These are phyloP conservation scores for Dascillus cervinus DNA, from an alignment of 2,888 invertebrate species.

Conservation along the genomic window DNA sequence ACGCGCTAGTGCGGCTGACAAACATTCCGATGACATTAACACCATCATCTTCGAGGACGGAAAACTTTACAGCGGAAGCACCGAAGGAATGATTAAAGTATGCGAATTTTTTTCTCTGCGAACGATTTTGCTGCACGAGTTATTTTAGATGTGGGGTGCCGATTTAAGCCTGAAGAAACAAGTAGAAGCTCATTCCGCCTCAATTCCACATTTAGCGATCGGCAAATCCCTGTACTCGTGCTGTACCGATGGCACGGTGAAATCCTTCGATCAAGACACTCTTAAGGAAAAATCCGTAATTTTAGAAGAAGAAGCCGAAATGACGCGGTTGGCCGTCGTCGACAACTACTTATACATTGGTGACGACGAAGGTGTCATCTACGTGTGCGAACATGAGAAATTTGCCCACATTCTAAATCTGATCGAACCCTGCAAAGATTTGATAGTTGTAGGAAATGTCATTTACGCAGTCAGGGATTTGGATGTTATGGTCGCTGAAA, in stretches of 20 bases:
- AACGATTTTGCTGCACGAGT: no score
- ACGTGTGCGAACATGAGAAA: no score
- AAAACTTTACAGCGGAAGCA: conserved; percentile 44
- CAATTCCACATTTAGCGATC: conserved; percentile 52
- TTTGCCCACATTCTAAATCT: conserved; percentile 48
- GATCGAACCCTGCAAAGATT: conserved; percentile 57
- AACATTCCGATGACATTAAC: conserved; percentile 43
- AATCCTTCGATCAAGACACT: neutral
- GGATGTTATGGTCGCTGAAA: conserved; percentile 54
- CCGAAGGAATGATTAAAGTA: conserved; percentile 49
- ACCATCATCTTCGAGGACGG: conserved; percentile 38
- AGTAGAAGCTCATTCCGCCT: conserved; percentile 52
- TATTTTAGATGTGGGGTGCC: conserved; percentile 36
- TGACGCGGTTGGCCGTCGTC: conserved; percentile 37
- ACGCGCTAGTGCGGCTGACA: conserved; percentile 36
- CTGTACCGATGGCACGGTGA: conserved; percentile 59
- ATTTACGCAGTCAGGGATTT: conserved; percentile 56
- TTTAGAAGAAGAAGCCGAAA: conserved; percentile 39
- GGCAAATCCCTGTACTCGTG: conserved; percentile 50
- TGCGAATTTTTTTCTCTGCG: no score
- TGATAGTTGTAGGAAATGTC: conserved; percentile 46
- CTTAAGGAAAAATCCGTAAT: neutral
- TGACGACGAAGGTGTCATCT: conserved; percentile 57
- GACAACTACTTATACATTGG: conserved; percentile 48
- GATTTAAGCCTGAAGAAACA: conserved; percentile 41